These are phyloP conservation scores for Cartodere bifasciata DNA, from an alignment of 2,888 invertebrate genomes.

Conservation along the genomic window DNA sequence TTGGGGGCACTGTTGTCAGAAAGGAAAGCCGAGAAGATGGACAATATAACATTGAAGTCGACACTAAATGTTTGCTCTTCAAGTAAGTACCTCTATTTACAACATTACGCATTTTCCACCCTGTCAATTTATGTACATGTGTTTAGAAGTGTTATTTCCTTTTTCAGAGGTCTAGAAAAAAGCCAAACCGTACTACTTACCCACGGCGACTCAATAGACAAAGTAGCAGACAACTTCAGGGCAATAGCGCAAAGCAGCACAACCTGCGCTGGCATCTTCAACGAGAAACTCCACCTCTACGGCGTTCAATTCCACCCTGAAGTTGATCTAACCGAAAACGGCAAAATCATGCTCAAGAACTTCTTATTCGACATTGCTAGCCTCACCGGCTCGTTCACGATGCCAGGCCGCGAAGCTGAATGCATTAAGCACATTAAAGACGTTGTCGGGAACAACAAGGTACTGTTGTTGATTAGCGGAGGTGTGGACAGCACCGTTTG, in stretches of 20 bases:
- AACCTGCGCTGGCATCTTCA: conserved; percentile 79
- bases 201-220: conserved; percentile 93
- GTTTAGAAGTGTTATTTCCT: conserved; percentile 8
- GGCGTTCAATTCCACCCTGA: conserved; percentile 99
- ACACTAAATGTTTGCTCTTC: conserved; percentile 80
- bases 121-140: too few species aligned
- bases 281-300: conserved; percentile 79
- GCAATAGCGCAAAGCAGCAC: conserved; percentile 74
- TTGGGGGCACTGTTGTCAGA: conserved; percentile 80
- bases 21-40: conserved; percentile 90
- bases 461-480: conserved; percentile 83
- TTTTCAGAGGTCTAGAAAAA: conserved; percentile 68
- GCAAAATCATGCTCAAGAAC: conserved; percentile 83
- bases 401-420: conserved; percentile 73
- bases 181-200: conserved; percentile 86
- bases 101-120: neutral
- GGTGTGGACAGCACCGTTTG: conserved; percentile 99
- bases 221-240: conserved; percentile 79
- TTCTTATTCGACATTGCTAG: conserved; percentile 89
- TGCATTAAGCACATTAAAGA: conserved; percentile 89
- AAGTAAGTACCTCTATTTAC: conserved; percentile 50
- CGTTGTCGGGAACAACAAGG: conserved; percentile 81
- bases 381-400: conserved; percentile 75
- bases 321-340: conserved; percentile 88
- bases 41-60: conserved; percentile 79